Evolutionary conservation across 2,113 vertebrate species (phyloP).

Genomic region (human): GRCh38 chr13:71915001-71915500

Average conservation of each 20-base stretch:
- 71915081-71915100: neutral
- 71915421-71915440: neutral
- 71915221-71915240: neutral
- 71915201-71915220: neutral
- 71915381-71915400: neutral
- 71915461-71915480: slow-evolving; percentile 64
- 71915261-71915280: neutral
- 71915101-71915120: neutral
- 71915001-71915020: neutral
- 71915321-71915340: slow-evolving; percentile 25
- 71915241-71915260: neutral
- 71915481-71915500: slow-evolving; percentile 38
- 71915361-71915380: neutral
- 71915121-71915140: neutral
- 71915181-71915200: neutral
- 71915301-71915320: neutral
- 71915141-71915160: neutral
- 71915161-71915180: neutral
- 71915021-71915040: neutral
- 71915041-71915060: neutral
- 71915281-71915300: neutral
- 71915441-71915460: slow-evolving; percentile 36
- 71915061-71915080: neutral
- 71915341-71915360: neutral
- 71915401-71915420: neutral